Conservation (phyloP, 2,888 invertebrate genomes). For the Phragmatobia fuliginosa region DNA sequence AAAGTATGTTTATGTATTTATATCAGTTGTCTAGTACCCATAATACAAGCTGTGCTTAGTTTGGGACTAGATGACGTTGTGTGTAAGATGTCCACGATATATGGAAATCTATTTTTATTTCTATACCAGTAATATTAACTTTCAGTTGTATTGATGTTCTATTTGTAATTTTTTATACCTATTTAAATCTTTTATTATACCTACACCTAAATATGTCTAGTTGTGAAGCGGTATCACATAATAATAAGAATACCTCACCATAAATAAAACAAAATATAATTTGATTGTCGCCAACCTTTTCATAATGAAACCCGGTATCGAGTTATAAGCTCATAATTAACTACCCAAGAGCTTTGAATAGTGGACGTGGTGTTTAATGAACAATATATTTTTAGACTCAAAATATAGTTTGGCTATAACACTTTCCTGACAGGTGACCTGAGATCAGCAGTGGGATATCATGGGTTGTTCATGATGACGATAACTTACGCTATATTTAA, state of each 20-base stretch:
- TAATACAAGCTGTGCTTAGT: no score
- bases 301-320: conserved; percentile 30
- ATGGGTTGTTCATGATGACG: no score
- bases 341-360: conserved; percentile 1
- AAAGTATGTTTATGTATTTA: no score
- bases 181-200: neutral
- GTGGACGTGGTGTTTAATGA: conserved; percentile 26
- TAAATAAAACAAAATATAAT: conserved; percentile 16
- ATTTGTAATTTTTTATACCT: neutral
- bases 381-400: neutral
- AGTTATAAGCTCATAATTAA: conserved; percentile 44
- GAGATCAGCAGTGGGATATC: no score
- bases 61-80: no score
- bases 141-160: neutral
- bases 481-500: no score
- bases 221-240: neutral
- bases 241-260: neutral
- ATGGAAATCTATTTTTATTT: no score
- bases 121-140: neutral
- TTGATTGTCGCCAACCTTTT: conserved; percentile 19
- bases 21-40: no score
- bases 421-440: no score
- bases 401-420: no score
- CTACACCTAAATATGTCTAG: neutral
- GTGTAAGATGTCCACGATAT: no score